Base-by-base conservation (phyloP, 1,140 invertebrate genomes). In the Wiebesia pumilae region DNA sequence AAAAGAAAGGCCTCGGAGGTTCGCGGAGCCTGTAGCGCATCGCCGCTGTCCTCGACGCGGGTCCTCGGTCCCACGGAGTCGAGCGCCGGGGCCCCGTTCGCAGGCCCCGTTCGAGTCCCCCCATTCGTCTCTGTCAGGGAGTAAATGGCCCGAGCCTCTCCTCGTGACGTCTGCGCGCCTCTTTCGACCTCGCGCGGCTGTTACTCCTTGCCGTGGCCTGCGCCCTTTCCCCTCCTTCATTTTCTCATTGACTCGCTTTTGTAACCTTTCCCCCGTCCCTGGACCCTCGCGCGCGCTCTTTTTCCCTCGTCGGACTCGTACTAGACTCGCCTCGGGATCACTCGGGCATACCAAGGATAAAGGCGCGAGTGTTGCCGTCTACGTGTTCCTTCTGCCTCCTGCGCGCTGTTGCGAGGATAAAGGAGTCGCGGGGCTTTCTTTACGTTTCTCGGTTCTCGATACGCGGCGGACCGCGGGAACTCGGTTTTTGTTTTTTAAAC, bases 101-200 rank as follows among this genome's bases (percentile, higher is more conserved):
- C 43, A 47, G 43, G 43, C 6, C 6, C 6, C 14, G 33, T 1
- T 2, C 47, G 47, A 24, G 30, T 47, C 35, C 69, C 65, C 82
- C 73, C 71, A 88, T 86, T 78, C 69, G 47, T 86, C 84, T 86
- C 79, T 86, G 84, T 86, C 84, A 86, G 51, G 38, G 38, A 73
- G 78, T 85, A 80, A 85, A 85, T 85, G 83, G 62, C 30, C n/a
- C 30, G 7, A 9, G n/a, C 47, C n/a, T 62, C 83, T 83, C 33
- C 81, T 65, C 47, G 47, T 33, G 62, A 81, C 67, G 40, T 77
- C 43, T 24, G n/a, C 67, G 12, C 43, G 35, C 30, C 38, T 51
- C 51, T 16, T 35, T 58, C 73, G 38, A 24, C 58, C 77, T 79
- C 82, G 51, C 40, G 16, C n/a, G 0, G 19, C 27, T 35, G 6